Conservation (phyloP, 1,140 invertebrate species). For the Drosophila neocordata region DNA sequence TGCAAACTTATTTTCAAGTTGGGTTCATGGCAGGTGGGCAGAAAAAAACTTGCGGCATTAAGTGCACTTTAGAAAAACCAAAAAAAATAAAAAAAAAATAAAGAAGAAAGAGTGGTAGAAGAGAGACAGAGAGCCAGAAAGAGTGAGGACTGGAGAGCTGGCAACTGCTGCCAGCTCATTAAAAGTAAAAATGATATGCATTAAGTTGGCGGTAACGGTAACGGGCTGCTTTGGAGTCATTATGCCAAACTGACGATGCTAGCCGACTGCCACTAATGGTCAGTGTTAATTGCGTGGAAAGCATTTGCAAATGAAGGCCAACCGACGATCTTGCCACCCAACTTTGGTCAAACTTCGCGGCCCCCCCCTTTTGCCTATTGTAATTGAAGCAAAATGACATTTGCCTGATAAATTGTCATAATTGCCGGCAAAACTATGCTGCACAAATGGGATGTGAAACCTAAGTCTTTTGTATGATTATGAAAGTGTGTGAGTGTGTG, state of each 20-base stretch:
- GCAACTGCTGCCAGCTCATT: slow-evolving; percentile 72
- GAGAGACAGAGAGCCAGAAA: background rate
- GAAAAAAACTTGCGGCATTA: slow-evolving; percentile 72
- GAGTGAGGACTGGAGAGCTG: slow-evolving; percentile 16
- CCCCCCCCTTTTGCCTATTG: slow-evolving; percentile 1
- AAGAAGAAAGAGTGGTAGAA: background rate
- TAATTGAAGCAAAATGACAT: slow-evolving; percentile 43
- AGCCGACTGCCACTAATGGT: slow-evolving; percentile 57
- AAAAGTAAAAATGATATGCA: slow-evolving; percentile 80
- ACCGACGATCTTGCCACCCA: background rate
- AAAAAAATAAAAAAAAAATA: background rate
- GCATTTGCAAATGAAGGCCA: slow-evolving; percentile 44
- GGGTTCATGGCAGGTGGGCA: slow-evolving; percentile 63
- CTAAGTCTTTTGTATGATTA: slow-evolving; percentile 5
- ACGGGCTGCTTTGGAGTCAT: slow-evolving; percentile 58
- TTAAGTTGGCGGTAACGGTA: slow-evolving; percentile 71
- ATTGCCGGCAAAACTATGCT: slow-evolving; percentile 46
- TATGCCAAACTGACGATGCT: slow-evolving; percentile 60
- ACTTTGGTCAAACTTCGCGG: background rate
- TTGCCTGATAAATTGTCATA: slow-evolving; percentile 75
- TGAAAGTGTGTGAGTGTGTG: slow-evolving; percentile 3
- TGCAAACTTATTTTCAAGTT: slow-evolving; percentile 64
- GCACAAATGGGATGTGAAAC: slow-evolving; percentile 9
- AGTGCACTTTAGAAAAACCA: slow-evolving; percentile 61
- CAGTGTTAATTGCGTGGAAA: slow-evolving; percentile 77